These are phyloP conservation scores for Choristoneura rosaceana DNA, from an alignment of 2,888 invertebrate species.

Conservation along the genomic window DNA sequence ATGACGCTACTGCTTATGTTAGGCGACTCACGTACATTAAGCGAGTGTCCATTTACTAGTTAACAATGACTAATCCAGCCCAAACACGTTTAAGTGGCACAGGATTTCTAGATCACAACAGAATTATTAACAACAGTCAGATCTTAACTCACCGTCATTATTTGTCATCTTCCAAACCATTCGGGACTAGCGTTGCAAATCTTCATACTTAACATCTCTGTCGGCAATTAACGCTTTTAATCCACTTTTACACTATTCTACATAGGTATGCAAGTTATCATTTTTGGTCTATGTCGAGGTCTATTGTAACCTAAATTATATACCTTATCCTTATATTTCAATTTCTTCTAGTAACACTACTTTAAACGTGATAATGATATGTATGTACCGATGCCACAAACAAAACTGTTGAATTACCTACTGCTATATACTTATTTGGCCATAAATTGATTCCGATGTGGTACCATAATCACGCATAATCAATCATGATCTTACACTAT, in stretches of 20 bases:
- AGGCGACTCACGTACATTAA: background rate
- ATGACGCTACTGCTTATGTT: background rate
- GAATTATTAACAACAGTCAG: background rate
- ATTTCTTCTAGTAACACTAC: background rate
- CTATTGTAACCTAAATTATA: too few relatives aligned
- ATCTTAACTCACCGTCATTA: background rate
- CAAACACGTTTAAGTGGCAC: background rate
- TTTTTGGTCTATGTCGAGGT: too few relatives aligned
- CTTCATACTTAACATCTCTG: background rate
- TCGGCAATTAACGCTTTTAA: background rate
- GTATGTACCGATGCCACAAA: too few relatives aligned
- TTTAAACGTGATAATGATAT: background rate
- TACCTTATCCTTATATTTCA: background rate
- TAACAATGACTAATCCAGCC: constrained; percentile 2
- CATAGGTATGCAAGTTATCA: too few relatives aligned
- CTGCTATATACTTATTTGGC: too few relatives aligned
- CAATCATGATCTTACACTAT: background rate
- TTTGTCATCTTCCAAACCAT: background rate
- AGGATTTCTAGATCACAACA: background rate
- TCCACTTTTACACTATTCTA: background rate
- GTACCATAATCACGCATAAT: background rate
- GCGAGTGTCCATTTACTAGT: background rate
- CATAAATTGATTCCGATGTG: background rate
- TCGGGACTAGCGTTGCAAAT: background rate
- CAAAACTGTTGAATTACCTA: too few relatives aligned